These are phyloP conservation scores for Meliscaeva auricollis DNA, from an alignment of 2,888 invertebrate genomes.

Conservation along the genomic window DNA sequence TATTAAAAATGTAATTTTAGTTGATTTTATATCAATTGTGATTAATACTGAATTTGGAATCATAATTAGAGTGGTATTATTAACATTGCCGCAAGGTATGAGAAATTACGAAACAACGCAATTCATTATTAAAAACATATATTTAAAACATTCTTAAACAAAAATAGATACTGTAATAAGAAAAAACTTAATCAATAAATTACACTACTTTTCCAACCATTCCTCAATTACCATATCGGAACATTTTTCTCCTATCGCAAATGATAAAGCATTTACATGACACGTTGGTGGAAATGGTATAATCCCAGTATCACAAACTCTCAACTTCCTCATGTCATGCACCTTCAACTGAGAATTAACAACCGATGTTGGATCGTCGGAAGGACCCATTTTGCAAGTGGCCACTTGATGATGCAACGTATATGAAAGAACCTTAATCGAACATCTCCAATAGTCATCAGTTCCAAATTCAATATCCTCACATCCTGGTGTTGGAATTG, in stretches of 20 bases:
- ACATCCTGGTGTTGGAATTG: slow-evolving; percentile 86
- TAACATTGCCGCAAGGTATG: too few relatives aligned
- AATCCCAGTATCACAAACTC: slow-evolving; percentile 89
- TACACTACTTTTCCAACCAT: slow-evolving; percentile 81
- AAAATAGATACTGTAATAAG: too few relatives aligned
- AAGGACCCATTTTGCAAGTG: slow-evolving; percentile 90
- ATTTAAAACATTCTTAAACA: too few relatives aligned
- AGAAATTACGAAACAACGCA: too few relatives aligned
- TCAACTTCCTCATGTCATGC: slow-evolving; percentile 86
- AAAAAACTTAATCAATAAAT: too few relatives aligned
- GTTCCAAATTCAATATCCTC: slow-evolving; percentile 84
- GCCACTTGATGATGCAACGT: slow-evolving; percentile 88
- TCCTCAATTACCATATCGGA: slow-evolving; percentile 87
- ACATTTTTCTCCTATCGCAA: slow-evolving; percentile 90
- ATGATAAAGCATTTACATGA: slow-evolving; percentile 88
- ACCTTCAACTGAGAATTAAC: slow-evolving; percentile 88
- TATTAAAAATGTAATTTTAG: too few relatives aligned
- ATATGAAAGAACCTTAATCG: slow-evolving; percentile 86
- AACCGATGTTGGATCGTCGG: slow-evolving; percentile 86
- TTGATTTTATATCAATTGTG: too few relatives aligned
- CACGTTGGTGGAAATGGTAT: slow-evolving; percentile 88
- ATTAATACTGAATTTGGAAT: too few relatives aligned
- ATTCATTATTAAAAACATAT: too few relatives aligned
- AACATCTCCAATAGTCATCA: slow-evolving; percentile 90
- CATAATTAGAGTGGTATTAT: too few relatives aligned